Evolutionary conservation across 2,113 vertebrate genomes (phyloP).

Genomic region (Oreochromis niloticus): DNA sequence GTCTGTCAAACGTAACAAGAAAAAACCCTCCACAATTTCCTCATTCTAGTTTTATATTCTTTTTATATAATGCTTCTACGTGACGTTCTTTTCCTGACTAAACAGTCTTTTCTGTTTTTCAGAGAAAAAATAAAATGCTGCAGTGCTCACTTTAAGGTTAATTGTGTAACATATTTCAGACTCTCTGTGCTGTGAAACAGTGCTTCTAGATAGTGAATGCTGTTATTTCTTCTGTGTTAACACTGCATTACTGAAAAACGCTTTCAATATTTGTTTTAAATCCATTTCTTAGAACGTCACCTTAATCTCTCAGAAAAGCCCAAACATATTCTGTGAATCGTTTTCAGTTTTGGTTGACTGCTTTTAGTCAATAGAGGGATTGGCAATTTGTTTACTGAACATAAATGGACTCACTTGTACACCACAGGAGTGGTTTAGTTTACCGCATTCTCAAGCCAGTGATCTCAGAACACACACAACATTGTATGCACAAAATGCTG

Average conservation of each 20-base stretch:
- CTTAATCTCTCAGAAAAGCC: neutral
- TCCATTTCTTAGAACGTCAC: neutral
- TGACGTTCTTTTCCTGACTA: neutral
- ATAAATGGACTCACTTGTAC: neutral
- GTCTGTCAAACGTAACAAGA: conserved; percentile 5
- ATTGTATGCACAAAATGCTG: neutral
- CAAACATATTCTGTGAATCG: neutral
- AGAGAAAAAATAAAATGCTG: neutral
- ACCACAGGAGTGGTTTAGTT: neutral
- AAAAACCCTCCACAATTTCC: neutral
- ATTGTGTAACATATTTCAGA: neutral
- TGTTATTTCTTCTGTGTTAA: neutral
- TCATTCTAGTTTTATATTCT: no score
- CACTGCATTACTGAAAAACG: neutral
- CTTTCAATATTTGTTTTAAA: neutral
- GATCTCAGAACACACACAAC: neutral
- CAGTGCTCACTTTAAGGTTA: neutral
- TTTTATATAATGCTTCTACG: neutral
- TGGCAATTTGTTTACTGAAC: neutral
- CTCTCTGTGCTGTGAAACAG: neutral
- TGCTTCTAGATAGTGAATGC: neutral
- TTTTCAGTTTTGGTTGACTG: neutral
- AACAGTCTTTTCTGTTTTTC: neutral
- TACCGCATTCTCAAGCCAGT: neutral
- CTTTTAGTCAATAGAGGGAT: neutral